A percentile compares a stretch with the other conserved stretches of the same genome.
Conservation (phyloP, 2,113 vertebrate genomes). For the Dicaeum eximium region DNA sequence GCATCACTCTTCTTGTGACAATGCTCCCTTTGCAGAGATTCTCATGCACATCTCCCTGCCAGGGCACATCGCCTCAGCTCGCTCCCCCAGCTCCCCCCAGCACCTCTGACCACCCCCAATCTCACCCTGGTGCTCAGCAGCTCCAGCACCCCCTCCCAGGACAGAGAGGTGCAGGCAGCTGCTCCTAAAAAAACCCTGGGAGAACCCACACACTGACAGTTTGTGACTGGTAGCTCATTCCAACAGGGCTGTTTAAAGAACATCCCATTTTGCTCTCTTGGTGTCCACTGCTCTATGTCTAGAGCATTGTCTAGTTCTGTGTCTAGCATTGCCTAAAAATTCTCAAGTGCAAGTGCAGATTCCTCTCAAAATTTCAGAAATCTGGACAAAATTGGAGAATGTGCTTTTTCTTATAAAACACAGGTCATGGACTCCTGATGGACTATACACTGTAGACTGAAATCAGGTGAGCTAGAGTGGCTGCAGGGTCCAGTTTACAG, state of each 20-base stretch:
- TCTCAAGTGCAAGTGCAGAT: background rate
- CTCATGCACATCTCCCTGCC: rapidly evolving
- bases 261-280: background rate
- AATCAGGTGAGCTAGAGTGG: background rate
- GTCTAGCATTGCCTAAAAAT: too few relatives aligned
- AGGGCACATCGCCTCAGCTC: rapidly evolving
- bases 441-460: rapidly evolving
- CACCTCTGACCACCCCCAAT: background rate
- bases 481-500: background rate
- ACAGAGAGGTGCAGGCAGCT: background rate
- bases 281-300: background rate
- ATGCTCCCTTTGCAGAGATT: rapidly evolving
- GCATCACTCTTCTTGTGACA: background rate
- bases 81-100: background rate
- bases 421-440: rapidly evolving
- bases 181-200: background rate
- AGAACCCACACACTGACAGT: rapidly evolving
- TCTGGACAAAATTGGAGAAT: background rate
- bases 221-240: background rate
- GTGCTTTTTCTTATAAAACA: background rate
- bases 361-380: background rate
- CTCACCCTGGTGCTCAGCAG: background rate
- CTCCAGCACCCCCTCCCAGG: background rate
- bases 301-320: too few relatives aligned
- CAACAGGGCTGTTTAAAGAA: background rate